phyloP scores from a whole-genome alignment of 2,888 invertebrate genomes.

The Drosophila nigricruria region DNA sequence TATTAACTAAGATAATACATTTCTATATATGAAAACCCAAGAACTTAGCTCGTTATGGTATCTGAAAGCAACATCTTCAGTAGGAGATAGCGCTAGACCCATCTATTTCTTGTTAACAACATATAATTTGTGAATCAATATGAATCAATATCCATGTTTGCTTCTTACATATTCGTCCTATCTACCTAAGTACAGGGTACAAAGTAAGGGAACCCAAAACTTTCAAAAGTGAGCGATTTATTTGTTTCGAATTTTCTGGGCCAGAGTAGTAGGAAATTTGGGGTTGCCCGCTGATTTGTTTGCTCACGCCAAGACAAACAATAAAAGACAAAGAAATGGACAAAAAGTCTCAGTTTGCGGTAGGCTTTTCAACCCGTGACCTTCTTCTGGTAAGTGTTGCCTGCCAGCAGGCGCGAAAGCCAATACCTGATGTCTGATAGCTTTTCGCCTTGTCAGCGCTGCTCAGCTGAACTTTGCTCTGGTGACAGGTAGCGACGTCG shows the following conservation, averaged over 20 bases:
- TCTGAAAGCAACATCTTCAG: neutral
- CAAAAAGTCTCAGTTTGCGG: slow-evolving; percentile 64
- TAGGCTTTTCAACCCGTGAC: slow-evolving; percentile 66
- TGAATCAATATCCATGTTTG: too few relatives aligned
- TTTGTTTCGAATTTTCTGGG: slow-evolving; percentile 77
- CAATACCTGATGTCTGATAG: neutral
- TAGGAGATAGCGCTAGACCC: neutral
- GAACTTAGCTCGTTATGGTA: neutral
- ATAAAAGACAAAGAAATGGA: slow-evolving; percentile 57
- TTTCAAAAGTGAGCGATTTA: slow-evolving; percentile 31
- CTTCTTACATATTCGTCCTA: neutral
- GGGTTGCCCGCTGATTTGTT: slow-evolving; percentile 47
- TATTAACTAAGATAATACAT: neutral
- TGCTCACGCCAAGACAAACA: slow-evolving; percentile 52
- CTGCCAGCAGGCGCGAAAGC: slow-evolving; percentile 42
- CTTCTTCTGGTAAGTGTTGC: slow-evolving; percentile 67
- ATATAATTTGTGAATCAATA: neutral
- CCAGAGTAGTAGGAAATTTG: slow-evolving; percentile 34
- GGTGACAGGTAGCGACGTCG: slow-evolving; percentile 68
- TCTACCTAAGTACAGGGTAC: slow-evolving; percentile 1
- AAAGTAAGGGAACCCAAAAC: slow-evolving; percentile 21
- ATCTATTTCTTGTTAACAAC: neutral
- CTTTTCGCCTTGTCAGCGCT: slow-evolving; percentile 5
- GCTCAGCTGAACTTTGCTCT: slow-evolving; percentile 6
- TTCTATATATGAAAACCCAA: neutral